Evolutionary conservation across 2,113 vertebrate genomes (phyloP).

Genomic region (Anoura caudifer): DNA sequence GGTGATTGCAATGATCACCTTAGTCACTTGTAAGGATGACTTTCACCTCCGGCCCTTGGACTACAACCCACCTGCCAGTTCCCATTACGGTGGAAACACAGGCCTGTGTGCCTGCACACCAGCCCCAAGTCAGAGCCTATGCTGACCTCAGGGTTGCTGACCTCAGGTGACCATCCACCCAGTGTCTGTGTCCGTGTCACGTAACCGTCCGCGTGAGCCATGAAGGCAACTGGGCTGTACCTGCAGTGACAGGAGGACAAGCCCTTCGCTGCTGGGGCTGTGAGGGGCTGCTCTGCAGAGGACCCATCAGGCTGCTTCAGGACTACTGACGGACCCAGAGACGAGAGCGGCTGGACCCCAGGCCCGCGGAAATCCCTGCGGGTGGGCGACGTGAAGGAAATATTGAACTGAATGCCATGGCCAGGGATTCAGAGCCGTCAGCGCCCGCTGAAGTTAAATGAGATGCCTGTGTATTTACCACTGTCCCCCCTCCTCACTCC

Average conservation of each 20-base stretch:
- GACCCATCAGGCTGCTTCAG: background rate
- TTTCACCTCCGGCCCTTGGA: background rate
- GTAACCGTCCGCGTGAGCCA: background rate
- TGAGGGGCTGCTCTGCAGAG: accelerated
- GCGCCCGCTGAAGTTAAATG: background rate
- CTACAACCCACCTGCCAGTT: slow-evolving; percentile 1
- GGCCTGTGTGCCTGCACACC: background rate
- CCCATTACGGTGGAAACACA: background rate
- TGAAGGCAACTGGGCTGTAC: background rate
- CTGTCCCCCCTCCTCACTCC: accelerated
- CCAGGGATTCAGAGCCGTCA: background rate
- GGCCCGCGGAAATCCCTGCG: background rate
- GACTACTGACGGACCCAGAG: background rate
- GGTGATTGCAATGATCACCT: slow-evolving; percentile 60
- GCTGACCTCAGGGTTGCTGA: background rate
- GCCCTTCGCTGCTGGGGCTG: background rate
- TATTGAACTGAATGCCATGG: background rate
- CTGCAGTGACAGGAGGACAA: no score
- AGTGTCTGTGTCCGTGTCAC: background rate
- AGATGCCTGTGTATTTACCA: accelerated
- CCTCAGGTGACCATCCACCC: background rate
- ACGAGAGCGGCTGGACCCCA: no score
- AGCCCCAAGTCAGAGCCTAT: background rate
- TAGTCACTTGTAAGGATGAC: slow-evolving; percentile 31
- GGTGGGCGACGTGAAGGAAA: background rate